A percentile compares a stretch with the other conserved stretches of the same genome.
These are phyloP conservation scores for Ailuropoda melanoleuca DNA, from an alignment of 2,113 vertebrate genomes.

Conservation along the genomic window DNA sequence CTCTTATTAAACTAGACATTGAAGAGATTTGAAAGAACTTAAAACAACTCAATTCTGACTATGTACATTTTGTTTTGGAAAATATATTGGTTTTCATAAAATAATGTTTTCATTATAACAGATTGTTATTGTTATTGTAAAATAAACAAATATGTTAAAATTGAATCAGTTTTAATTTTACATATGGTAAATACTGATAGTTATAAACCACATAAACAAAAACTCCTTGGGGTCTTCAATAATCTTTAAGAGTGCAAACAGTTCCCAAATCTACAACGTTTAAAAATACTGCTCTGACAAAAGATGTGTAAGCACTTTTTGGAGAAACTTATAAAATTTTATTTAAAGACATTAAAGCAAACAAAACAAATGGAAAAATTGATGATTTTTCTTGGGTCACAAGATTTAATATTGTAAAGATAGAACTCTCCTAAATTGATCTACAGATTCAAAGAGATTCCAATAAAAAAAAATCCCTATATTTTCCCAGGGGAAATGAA, in stretches of 20 bases:
- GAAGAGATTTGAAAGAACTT: not conserved
- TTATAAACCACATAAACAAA: not conserved
- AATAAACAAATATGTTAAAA: not conserved
- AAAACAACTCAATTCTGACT: not conserved
- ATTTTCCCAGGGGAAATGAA: not conserved
- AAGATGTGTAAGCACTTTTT: not conserved
- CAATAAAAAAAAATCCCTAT: not conserved
- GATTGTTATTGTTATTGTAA: not conserved
- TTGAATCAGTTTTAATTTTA: not conserved
- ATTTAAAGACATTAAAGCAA: not conserved
- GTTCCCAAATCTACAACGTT: not conserved
- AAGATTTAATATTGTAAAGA: not conserved
- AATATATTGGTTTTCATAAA: not conserved
- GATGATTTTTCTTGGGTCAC: not conserved
- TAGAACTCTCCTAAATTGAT: not conserved
- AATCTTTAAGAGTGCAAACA: not conserved
- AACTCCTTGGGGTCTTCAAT: not conserved
- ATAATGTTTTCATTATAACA: not conserved
- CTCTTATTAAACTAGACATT: not conserved
- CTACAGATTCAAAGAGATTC: not conserved
- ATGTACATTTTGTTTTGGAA: not conserved
- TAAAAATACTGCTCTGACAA: not conserved
- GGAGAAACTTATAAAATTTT: not conserved
- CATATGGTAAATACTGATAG: not conserved
- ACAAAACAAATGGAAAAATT: not conserved